phyloP scores from a whole-genome alignment of 2,113 vertebrate species.

The Tauraco erythrolophus region DNA sequence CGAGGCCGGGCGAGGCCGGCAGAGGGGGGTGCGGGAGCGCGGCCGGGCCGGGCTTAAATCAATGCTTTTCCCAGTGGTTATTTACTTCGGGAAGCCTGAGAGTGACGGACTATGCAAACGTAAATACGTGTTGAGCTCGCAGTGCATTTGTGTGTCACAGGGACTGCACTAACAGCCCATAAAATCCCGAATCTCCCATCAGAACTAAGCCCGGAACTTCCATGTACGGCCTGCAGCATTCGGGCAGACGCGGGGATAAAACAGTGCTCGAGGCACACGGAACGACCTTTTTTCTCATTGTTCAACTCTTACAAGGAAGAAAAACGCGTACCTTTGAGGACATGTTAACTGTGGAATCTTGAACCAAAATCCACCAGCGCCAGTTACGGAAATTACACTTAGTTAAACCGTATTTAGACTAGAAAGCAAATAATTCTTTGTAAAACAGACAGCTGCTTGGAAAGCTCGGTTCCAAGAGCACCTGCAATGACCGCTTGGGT shows the following conservation, averaged over 20 bases:
- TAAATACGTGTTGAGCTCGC: not conserved
- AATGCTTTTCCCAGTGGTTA: not conserved
- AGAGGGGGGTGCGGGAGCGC: too few relatives aligned
- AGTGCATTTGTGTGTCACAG: too few relatives aligned
- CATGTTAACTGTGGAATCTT: fast-evolving
- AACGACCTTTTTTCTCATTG: not conserved
- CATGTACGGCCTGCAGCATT: not conserved
- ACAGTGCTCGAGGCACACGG: fast-evolving
- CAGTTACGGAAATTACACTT: not conserved
- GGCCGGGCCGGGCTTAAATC: too few relatives aligned
- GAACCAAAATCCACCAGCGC: not conserved
- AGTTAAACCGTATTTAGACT: not conserved
- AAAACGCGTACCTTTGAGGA: not conserved
- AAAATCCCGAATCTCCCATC: not conserved
- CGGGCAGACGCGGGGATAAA: not conserved
- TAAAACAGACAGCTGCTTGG: not conserved
- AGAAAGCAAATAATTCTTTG: not conserved
- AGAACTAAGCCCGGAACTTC: not conserved
- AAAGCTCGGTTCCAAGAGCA: not conserved
- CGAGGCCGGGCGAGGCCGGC: too few relatives aligned
- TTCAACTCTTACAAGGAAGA: not conserved
- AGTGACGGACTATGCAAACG: fast-evolving
- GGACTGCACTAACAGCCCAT: not conserved
- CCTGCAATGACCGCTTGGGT: not conserved
- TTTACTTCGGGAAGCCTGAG: not conserved